These are phyloP conservation scores for Noctua janthe DNA, from an alignment of 2,888 invertebrate genomes.

Conservation along the genomic window DNA sequence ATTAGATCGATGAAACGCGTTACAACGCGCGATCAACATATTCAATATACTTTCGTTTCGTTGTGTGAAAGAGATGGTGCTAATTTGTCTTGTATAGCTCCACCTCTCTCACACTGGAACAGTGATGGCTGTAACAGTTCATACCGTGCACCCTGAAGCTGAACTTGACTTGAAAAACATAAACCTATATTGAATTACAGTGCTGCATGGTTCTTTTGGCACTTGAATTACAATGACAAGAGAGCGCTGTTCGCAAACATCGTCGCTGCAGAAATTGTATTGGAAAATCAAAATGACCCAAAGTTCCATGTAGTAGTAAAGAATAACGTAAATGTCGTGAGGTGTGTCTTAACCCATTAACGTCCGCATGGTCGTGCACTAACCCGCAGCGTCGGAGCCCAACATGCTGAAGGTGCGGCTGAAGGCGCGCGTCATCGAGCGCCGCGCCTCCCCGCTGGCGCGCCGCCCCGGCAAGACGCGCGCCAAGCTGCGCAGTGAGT, in stretches of 20 bases:
- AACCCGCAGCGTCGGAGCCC: constrained; percentile 96
- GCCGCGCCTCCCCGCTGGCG: constrained; percentile 97
- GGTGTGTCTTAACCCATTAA: constrained; percentile 40
- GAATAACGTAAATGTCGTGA: constrained; percentile 22
- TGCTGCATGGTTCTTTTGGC: neutral
- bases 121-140: neutral
- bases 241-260: neutral
- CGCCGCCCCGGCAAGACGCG: constrained; percentile 94
- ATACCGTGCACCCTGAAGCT: neutral
- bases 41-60: too few relatives aligned
- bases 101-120: neutral
- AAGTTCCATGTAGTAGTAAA: neutral
- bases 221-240: neutral
- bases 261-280: neutral
- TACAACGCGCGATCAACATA: constrained; percentile 2
- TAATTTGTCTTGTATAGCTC: constrained; percentile 35
- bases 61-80: constrained; percentile 11
- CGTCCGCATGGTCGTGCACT: constrained; percentile 81
- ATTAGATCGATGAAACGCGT: constrained; percentile 21
- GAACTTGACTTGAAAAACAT: neutral
- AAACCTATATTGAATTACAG: neutral
- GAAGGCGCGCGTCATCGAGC: constrained; percentile 98
- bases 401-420: constrained; percentile 98
- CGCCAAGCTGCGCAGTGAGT: constrained; percentile 92
- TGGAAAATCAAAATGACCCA: neutral